Base-by-base conservation (phyloP, 2,113 vertebrate genomes). In the Prochilodus magdalenae region DNA sequence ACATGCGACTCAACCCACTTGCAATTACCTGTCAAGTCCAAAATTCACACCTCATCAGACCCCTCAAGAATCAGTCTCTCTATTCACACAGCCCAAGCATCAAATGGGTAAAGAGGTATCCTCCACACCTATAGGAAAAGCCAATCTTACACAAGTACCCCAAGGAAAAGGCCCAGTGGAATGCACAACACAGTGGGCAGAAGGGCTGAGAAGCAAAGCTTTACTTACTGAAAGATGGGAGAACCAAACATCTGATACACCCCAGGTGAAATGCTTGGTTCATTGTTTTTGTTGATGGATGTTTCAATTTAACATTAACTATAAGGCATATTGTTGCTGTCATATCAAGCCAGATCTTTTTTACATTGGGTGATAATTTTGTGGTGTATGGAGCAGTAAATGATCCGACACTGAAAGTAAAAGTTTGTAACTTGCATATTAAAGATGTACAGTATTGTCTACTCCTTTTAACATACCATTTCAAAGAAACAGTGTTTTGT, bases 151-250 rank as follows among this genome's bases (percentile, higher is more conserved):
- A 57, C 0, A 44, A 81, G 49, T 71, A 27, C 65, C 67, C 13
- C 66, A 80, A 44, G 79, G 33, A 36, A 80, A 77, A 29, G 49
- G 26, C 0, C 18, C 29, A 40, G n/a, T 40, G 33, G 83, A 49
- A 14, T 84, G 83, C 30, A 72, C 55, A 69, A 47, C 77, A 0
- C 74, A 77, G 24, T 86, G 86, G 88, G 27, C 73, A 2, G 80
- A 80, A 55, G 87, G 86, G 6, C 75, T 84, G 0, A 88, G 84
- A 22, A 87, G 86, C 57, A 91, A 78, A 80, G 74, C 88, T 0
- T 86, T 87, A 22, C 87, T 91, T 65, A 24, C 89, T 30, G 88
- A 92, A 55, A 90, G 86, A 86, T 83, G 36, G 22, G 77, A 83
- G 3, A 89, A 90, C 24, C 79, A 83, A 87, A 83, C 80, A 11